phyloP scores from a whole-genome alignment of 2,113 vertebrate genomes.

The Suricata suricatta region DNA sequence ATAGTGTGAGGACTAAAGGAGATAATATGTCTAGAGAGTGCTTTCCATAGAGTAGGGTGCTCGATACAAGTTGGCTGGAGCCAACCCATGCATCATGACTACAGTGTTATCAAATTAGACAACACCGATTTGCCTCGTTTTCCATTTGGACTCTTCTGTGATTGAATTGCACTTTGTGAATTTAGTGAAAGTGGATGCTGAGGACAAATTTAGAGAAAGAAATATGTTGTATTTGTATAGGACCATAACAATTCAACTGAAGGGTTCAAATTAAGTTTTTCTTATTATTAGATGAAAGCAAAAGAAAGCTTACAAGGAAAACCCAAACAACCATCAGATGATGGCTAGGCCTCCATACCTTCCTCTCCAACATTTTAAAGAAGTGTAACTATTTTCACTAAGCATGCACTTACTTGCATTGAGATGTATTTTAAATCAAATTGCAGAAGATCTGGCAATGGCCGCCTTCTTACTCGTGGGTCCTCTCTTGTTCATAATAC shows the following conservation, averaged over 20 bases:
- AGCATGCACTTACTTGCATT: background rate
- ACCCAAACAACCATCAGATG: background rate
- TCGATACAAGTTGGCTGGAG: background rate
- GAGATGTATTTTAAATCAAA: background rate
- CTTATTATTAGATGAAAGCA: background rate
- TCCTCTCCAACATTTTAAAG: background rate
- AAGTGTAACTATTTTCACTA: background rate
- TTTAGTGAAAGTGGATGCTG: constrained; percentile 1
- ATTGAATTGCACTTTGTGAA: background rate
- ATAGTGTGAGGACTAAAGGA: background rate
- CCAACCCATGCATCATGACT: background rate
- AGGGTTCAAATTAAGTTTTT: constrained; percentile 1
- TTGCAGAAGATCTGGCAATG: background rate
- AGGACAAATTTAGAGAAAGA: constrained; percentile 6
- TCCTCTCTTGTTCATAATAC: background rate
- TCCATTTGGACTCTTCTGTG: background rate
- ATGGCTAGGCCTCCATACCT: background rate
- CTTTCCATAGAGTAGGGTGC: background rate
- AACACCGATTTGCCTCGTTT: background rate
- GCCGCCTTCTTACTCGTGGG: background rate
- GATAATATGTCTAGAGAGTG: background rate
- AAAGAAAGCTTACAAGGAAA: background rate
- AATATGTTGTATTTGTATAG: background rate
- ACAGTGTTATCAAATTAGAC: background rate
- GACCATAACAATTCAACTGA: background rate